A percentile compares a stretch with the other conserved stretches of the same genome.
phyloP scores from a whole-genome alignment of 2,797 vertebrate species.

The Pantherophis vulpinus region DNA sequence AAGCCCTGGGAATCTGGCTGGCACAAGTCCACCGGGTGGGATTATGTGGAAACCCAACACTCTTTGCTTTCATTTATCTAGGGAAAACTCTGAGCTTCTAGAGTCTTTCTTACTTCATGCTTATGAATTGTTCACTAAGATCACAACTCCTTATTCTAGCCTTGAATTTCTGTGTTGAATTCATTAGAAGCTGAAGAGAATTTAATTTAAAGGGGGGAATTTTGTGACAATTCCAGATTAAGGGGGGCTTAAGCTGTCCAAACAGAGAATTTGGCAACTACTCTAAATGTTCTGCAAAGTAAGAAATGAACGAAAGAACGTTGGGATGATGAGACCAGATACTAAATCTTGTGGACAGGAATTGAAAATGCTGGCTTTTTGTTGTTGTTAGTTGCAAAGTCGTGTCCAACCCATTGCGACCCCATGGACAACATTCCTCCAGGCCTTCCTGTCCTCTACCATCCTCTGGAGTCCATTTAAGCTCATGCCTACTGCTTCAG shows the following conservation, averaged over 20 bases:
- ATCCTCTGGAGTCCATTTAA: too few relatives aligned
- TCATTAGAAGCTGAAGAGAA: background rate
- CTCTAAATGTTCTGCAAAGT: background rate
- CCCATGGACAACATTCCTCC: too few relatives aligned
- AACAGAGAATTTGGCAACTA: background rate
- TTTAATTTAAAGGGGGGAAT: background rate
- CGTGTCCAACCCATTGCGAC: too few relatives aligned
- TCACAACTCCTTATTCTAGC: background rate
- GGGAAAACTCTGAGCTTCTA: background rate
- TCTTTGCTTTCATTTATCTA: background rate
- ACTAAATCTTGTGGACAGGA: background rate
- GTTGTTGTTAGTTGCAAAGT: too few relatives aligned
- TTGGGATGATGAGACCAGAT: background rate
- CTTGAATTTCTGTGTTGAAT: background rate
- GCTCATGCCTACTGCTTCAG: too few relatives aligned
- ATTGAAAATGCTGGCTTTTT: background rate
- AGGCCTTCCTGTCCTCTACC: too few relatives aligned
- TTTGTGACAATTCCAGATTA: background rate
- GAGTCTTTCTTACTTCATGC: background rate
- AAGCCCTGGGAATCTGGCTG: background rate
- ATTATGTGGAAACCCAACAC: background rate
- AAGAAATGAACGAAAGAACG: background rate
- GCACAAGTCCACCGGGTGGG: fast-evolving
- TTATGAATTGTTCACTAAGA: too few relatives aligned
- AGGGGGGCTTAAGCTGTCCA: background rate